Percentiles rank a stretch among this genome's conserved stretches.
phyloP scores from a whole-genome alignment of 2,888 invertebrate species.

The Nebria brevicollis region DNA sequence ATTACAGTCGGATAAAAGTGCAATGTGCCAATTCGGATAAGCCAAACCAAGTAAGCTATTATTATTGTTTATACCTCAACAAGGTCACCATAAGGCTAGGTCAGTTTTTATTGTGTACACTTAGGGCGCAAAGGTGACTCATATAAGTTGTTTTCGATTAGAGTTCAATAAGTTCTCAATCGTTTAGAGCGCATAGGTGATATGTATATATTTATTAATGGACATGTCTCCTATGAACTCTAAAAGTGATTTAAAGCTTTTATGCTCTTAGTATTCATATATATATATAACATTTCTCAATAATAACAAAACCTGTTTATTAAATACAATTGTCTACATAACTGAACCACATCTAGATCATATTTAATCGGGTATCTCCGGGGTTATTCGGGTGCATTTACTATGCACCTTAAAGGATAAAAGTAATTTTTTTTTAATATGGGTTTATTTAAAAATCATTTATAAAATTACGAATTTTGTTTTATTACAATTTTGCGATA shows the following conservation, averaged over 20 bases:
- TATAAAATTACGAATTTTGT: neutral
- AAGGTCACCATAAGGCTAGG: neutral
- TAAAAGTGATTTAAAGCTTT: no score
- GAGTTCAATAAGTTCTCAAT: no score
- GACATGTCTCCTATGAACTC: no score
- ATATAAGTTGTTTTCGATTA: no score
- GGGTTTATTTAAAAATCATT: no score
- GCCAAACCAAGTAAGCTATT: neutral
- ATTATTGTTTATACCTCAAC: neutral
- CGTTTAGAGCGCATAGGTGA: no score
- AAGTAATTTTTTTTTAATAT: no score
- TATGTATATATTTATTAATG: no score
- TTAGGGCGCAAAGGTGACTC: neutral
- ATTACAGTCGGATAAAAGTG: conserved; percentile 11
- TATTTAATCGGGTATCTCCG: conserved; percentile 31
- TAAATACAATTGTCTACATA: conserved; percentile 48
- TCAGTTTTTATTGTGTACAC: neutral
- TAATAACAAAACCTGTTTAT: conserved; percentile 48
- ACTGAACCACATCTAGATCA: conserved; percentile 28
- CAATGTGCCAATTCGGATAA: conserved; percentile 10
- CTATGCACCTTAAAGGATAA: no score
- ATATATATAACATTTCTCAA: conserved; percentile 40
- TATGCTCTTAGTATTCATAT: conserved; percentile 13
- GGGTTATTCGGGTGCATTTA: neutral
- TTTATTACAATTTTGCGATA: neutral